Conservation (phyloP, 2,888 invertebrate species). For the Hirtodrosophila cameraria region DNA sequence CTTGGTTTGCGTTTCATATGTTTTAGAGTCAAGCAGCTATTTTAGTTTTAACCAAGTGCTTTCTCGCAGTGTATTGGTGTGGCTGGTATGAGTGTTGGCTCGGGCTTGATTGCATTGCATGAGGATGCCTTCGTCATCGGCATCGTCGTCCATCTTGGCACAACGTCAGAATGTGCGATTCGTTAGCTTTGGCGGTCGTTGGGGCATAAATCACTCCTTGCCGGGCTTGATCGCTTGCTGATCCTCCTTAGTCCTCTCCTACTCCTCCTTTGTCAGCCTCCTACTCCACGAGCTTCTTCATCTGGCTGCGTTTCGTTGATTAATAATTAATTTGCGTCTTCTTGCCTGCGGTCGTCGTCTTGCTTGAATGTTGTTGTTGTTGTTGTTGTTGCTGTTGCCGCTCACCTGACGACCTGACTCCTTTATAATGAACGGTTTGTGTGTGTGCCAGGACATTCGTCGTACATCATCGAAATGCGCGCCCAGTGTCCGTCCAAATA, state of each 20-base stretch:
- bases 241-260: constrained; percentile 35
- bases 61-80: constrained; percentile 29
- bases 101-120: constrained; percentile 65
- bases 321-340: constrained; percentile 84
- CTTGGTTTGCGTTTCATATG: no score
- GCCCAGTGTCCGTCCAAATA: constrained; percentile 26
- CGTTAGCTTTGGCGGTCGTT: constrained; percentile 72
- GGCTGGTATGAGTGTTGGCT: constrained; percentile 44
- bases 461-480: constrained; percentile 75
- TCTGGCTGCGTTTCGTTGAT: constrained; percentile 79
- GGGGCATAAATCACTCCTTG: constrained; percentile 74
- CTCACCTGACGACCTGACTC: constrained; percentile 77
- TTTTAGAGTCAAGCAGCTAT: no score
- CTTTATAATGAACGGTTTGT: constrained; percentile 79
- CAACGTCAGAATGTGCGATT: constrained; percentile 73
- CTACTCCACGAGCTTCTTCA: constrained; percentile 6
- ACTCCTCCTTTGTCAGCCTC: constrained; percentile 1
- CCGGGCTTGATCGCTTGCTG: constrained; percentile 43
- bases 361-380: constrained; percentile 16
- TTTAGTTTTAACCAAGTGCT: background rate
- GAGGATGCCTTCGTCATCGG: constrained; percentile 46
- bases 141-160: constrained; percentile 78
- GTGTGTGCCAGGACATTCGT: constrained; percentile 73
- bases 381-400: constrained; percentile 29
- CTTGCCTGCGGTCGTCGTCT: constrained; percentile 58